Evolutionary conservation across 2,888 invertebrate genomes (phyloP), one percentile per base, ranked within the genome.

Genomic region (Himalopsyche kuldschensis): DNA sequence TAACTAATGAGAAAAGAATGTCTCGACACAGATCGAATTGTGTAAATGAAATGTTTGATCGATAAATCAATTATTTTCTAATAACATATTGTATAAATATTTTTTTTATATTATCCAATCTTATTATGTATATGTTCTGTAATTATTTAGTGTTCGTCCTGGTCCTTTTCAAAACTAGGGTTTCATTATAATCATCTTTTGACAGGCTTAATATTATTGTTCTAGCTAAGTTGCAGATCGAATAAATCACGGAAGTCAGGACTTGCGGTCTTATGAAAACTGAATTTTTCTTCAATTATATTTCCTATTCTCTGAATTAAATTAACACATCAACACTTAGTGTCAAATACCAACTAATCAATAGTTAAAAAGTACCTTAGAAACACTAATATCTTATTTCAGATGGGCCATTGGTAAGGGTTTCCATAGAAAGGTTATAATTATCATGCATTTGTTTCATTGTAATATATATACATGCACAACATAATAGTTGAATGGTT

Each of bases 101-200:
- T 75, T 75, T 75, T 31, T 75, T 75, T 32, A 31, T 75, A 31
- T 75, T 75, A 30, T 27, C 32, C 75, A 75, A 75, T 32, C 75
- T 75, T 32, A 24, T 31, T 75, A 32, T 75, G 32, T 55, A 55
- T 55, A 55, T 55, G 20, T 41, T 55, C 55, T 55, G 32, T 32
- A 75, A 75, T 31, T 75, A 75, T 31, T 32, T 32, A 27, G 75
- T 75, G 75, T 75, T 75, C 31, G 11, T 75, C 32, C n/a, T 27
- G 32, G 75, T 32, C 3, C 17, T 75, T 55, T 75, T 27, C 31
- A 32, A 31, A 27, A 27, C 75, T 11, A 31, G n/a, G 75, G 47
- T 80, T 11, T 27, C 27, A 47, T 47, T 79, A 79, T 55, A 79
- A 31, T 77, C 32, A 77, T 77, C 77, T 77, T 48, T 77, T 77